Evolutionary conservation across 2,888 invertebrate species (phyloP).

Genomic region (Mimachlamys varia): DNA sequence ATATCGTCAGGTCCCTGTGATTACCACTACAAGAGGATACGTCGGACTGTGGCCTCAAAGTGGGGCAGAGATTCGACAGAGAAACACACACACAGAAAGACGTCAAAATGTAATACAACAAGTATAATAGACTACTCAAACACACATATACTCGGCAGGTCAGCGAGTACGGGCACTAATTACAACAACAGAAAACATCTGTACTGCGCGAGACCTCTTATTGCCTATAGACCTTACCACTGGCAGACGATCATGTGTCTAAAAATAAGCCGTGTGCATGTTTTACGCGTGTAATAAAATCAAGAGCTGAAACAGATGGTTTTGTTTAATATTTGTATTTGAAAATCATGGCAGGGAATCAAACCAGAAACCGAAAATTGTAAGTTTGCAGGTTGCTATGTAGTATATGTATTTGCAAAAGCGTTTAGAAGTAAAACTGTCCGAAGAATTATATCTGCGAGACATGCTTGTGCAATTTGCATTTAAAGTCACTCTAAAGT

Average conservation of each 20-base stretch:
- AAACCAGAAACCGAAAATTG: background rate
- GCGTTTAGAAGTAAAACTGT: background rate
- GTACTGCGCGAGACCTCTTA: background rate
- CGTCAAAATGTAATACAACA: background rate
- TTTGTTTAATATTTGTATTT: background rate
- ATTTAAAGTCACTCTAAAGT: too few species aligned
- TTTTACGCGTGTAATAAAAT: background rate
- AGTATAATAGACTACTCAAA: constrained; percentile 15
- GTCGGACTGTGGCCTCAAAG: background rate
- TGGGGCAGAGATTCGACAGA: background rate
- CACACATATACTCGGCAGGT: background rate
- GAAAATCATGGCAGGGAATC: background rate
- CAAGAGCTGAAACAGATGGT: background rate
- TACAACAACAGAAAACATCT: constrained; percentile 19
- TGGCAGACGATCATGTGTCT: background rate
- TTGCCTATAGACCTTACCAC: background rate
- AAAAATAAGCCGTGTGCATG: background rate
- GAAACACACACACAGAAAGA: background rate
- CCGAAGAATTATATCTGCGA: too few species aligned
- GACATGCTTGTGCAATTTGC: too few species aligned
- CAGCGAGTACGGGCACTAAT: background rate
- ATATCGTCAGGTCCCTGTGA: too few species aligned
- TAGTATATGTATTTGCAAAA: background rate
- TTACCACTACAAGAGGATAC: background rate
- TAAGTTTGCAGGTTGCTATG: background rate